These are phyloP conservation scores for Drosophila yakuba DNA, from an alignment of 1,140 invertebrate species.

Conservation along the genomic window DNA sequence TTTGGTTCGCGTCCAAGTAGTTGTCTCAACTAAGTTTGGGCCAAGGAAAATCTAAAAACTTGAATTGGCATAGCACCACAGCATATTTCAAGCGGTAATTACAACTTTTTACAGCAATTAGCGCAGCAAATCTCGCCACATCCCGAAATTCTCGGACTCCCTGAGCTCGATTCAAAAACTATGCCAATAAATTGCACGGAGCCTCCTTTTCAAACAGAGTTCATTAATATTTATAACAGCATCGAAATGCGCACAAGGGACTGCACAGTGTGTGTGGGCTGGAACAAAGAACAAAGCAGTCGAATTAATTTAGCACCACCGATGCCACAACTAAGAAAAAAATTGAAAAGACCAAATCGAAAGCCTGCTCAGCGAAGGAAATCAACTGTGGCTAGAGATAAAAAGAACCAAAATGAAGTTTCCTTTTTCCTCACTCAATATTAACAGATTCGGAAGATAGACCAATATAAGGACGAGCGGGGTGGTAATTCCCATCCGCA, in stretches of 20 bases:
- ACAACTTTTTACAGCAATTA: slow-evolving; percentile 43
- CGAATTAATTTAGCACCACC: slow-evolving; percentile 75
- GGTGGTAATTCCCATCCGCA: slow-evolving; percentile 32
- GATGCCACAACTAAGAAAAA: slow-evolving; percentile 30
- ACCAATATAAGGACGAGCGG: slow-evolving; percentile 40
- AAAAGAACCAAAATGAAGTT: slow-evolving; percentile 50
- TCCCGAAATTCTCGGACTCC: neutral
- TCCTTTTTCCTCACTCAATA: slow-evolving; percentile 55
- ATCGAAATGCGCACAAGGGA: slow-evolving; percentile 31
- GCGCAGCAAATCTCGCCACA: slow-evolving; percentile 15
- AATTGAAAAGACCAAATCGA: slow-evolving; percentile 25
- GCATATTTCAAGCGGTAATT: slow-evolving; percentile 38
- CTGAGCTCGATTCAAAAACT: slow-evolving; percentile 29
- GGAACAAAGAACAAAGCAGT: slow-evolving; percentile 60
- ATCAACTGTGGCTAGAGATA: slow-evolving; percentile 65
- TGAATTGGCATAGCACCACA: slow-evolving; percentile 11
- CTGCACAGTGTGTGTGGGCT: slow-evolving; percentile 5
- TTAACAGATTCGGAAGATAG: slow-evolving; percentile 36
- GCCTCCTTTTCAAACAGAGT: slow-evolving; percentile 19
- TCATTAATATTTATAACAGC: slow-evolving; percentile 76
- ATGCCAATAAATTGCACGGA: slow-evolving; percentile 52
- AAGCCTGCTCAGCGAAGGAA: slow-evolving; percentile 42
- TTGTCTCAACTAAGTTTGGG: slow-evolving; percentile 21
- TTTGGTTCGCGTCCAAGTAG: slow-evolving; percentile 31
- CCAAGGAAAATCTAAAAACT: slow-evolving; percentile 9